These are phyloP conservation scores for Drosophila stalkeri DNA, from an alignment of 2,888 invertebrate genomes.

Conservation along the genomic window DNA sequence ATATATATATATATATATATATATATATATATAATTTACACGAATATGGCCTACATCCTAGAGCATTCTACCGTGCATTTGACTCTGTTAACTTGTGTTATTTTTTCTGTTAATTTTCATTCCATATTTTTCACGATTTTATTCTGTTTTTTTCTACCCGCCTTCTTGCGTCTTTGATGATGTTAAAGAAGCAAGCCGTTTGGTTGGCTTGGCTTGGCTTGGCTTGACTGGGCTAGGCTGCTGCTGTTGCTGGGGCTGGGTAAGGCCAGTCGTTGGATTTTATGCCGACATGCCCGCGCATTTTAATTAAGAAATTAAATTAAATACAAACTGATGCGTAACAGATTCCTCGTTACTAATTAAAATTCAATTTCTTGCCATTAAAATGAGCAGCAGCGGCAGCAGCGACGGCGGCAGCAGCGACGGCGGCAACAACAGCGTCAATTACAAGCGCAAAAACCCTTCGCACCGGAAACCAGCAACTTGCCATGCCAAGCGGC, in stretches of 20 bases:
- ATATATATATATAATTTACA: too few species aligned
- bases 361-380: slow-evolving; percentile 82
- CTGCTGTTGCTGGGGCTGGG: slow-evolving; percentile 55
- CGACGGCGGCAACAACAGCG: slow-evolving; percentile 51
- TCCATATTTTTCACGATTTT: slow-evolving; percentile 13
- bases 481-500: slow-evolving; percentile 30
- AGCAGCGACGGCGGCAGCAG: slow-evolving; percentile 17
- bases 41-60: background rate
- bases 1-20: too few species aligned
- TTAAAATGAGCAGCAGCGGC: slow-evolving; percentile 66
- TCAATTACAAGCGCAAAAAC: slow-evolving; percentile 68
- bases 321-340: slow-evolving; percentile 81
- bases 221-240: slow-evolving; percentile 39
- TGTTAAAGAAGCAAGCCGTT: slow-evolving; percentile 32
- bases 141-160: background rate
- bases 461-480: slow-evolving; percentile 64
- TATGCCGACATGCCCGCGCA: slow-evolving; percentile 76
- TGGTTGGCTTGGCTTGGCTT: slow-evolving; percentile 4
- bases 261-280: slow-evolving; percentile 65
- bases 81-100: background rate
- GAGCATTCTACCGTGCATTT: background rate
- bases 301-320: slow-evolving; percentile 82
- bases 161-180: slow-evolving; percentile 37
- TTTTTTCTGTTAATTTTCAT: slow-evolving; percentile 4
- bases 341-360: slow-evolving; percentile 81